Evolutionary conservation across 2,797 vertebrate genomes (phyloP), one percentile per base, ranked within the genome.

Genomic region (Diplodus sargus): DNA sequence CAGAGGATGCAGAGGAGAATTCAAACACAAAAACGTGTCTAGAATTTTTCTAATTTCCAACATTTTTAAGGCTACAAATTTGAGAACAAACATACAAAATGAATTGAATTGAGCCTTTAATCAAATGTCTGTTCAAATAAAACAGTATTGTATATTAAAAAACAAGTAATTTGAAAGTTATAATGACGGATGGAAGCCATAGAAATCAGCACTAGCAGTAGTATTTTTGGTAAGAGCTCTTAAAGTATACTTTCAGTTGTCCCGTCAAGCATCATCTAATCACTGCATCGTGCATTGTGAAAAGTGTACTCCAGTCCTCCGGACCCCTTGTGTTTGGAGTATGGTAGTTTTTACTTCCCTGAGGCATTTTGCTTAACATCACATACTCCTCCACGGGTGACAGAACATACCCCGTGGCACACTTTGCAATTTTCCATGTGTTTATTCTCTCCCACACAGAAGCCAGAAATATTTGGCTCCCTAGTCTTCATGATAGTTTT

Each of bases 351-450:
- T 34, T 11, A 71, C 18, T 83, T 84, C 91, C 76, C 79, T 23
- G 17, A 79, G 82, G 78, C 79, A 61, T 85, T 86, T 78, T 85
- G 66, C 71, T 82, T 70, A 84, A 88, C 82, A 89, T 87, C 69
- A 85, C 70, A 82, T 7, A 63, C 77, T 86, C 74, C 79, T 85
- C 70, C 84, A 82, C 20, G 25, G 70, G 80, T 85, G 84, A 91
- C 89, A 88, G 84, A 81, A 86, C 87, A 85, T 85, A 84, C 81
- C 85, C 78, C 20, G 58, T 82, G 85, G 84, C 79, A 81, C 69
- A 74, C 68, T 86, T 81, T 78, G 63, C 71, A 73, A 77, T 85
- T 81, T 86, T 53, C 73, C 70, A 81, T 74, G 43, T 81, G 87
- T 88, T 87, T 83, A 78, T 85, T 82, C 25, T 80, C 82, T 86